phyloP scores from a whole-genome alignment of 2,113 vertebrate genomes.

The Aphyosemion australe region DNA sequence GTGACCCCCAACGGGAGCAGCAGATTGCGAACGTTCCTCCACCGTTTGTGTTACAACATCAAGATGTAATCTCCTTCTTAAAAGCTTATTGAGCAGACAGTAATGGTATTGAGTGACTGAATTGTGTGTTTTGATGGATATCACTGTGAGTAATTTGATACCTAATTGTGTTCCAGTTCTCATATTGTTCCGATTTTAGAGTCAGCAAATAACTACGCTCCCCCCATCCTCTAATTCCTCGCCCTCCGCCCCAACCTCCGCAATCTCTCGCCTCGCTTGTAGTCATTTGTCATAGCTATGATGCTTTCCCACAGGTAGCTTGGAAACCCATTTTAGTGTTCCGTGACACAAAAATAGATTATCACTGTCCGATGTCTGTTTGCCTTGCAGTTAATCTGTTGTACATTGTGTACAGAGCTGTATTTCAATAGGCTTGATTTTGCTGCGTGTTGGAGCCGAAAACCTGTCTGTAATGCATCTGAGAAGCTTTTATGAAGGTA shows the following conservation, averaged over 20 bases:
- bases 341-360: slow-evolving; percentile 68
- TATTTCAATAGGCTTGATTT: slow-evolving; percentile 26
- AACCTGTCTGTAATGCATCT: slow-evolving; percentile 19
- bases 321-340: slow-evolving; percentile 69
- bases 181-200: slow-evolving; percentile 68
- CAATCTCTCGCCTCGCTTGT: slow-evolving; percentile 31
- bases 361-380: slow-evolving; percentile 59
- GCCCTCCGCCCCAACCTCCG: slow-evolving; percentile 9
- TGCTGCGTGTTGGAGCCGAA: slow-evolving; percentile 18
- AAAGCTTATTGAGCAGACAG: slow-evolving; percentile 69
- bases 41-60: slow-evolving; percentile 61
- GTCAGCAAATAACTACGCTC: slow-evolving; percentile 61
- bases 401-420: slow-evolving; percentile 37
- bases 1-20: slow-evolving; percentile 48
- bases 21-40: slow-evolving; percentile 47
- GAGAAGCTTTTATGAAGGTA: slow-evolving; percentile 25
- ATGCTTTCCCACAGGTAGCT: slow-evolving; percentile 65
- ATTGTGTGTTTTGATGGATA: slow-evolving; percentile 77
- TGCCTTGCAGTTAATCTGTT: slow-evolving; percentile 57
- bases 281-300: slow-evolving; percentile 71
- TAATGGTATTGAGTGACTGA: slow-evolving; percentile 74
- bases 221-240: slow-evolving; percentile 19
- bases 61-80: slow-evolving; percentile 70
- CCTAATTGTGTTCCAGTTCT: slow-evolving; percentile 70
- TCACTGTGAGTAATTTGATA: slow-evolving; percentile 70